Percentiles rank a stretch among this genome's conserved stretches.
Conservation (phyloP, 2,888 invertebrate species). For the Linnaemya vulpina region DNA sequence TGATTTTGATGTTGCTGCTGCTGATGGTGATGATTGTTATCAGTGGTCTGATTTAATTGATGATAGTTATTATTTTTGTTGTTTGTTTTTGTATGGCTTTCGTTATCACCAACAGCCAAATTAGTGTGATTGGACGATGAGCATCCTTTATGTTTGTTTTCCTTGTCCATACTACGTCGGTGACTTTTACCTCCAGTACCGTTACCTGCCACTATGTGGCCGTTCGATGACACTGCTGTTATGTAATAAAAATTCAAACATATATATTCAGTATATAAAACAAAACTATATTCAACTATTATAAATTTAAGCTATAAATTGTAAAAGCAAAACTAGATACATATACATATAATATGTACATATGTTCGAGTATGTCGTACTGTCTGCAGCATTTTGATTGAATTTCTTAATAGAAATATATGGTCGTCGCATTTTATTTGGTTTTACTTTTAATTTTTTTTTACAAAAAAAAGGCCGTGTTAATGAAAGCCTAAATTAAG, state of each 20-base stretch:
- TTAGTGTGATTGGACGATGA: conserved; percentile 70
- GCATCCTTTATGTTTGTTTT: conserved; percentile 74
- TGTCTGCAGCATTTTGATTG: not conserved
- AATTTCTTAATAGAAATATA: not conserved
- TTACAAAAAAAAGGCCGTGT: too few relatives aligned
- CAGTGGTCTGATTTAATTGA: conserved; percentile 73
- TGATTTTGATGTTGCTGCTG: conserved; percentile 69
- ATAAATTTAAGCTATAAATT: conserved; percentile 12
- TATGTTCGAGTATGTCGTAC: not conserved
- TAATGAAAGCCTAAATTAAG: too few relatives aligned
- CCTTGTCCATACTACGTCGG: conserved; percentile 82
- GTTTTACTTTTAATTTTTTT: too few relatives aligned
- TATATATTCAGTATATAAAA: not conserved
- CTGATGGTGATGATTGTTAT: conserved; percentile 56
- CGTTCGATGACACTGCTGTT: conserved; percentile 78
- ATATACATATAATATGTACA: conserved; percentile 12
- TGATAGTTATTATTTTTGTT: conserved; percentile 76
- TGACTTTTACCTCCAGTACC: conserved; percentile 78
- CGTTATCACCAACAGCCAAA: conserved; percentile 72
- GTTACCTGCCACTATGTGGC: conserved; percentile 74
- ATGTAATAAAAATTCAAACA: conserved; percentile 3
- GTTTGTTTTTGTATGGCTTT: conserved; percentile 74
- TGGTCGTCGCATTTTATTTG: too few relatives aligned
- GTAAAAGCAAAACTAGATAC: not conserved
- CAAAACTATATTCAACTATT: conserved; percentile 12